Evolutionary conservation across 2,113 vertebrate species (phyloP), one percentile per base, ranked within the genome.

Genomic region (Crypturellus undulatus): DNA sequence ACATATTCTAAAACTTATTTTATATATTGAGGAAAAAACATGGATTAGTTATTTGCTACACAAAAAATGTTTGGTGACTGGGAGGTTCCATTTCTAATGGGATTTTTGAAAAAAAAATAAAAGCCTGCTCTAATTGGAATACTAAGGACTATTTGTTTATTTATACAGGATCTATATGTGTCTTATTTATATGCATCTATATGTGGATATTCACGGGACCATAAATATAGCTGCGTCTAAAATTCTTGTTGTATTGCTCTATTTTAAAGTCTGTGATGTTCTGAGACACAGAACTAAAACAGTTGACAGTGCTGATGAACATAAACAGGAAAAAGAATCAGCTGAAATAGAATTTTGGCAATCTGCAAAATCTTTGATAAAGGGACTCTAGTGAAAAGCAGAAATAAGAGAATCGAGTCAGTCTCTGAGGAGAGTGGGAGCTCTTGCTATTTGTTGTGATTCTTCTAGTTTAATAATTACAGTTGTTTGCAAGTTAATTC

Each of bases 381-480:
- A 36, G n/a, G 58, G 40, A 68, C 70, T 30, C 62, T 65, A 69
- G n/a, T 24, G 51, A 83, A 82, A 95, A 80, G 6, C 59, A 71
- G 7, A 80, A 75, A 60, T 85, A 77, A 78, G 84, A 76, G 88
- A 88, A 60, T 49, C 60, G 22, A 42, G 42, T 12, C 0, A 8
- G 62, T 92, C 69, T 38, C 30, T 73, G 13, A 45, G 60, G 52
- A 88, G 65, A 52, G 49, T 69, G 69, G 52, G 76, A 82, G 58
- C 63, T 89, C 58, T 90, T 89, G 49, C 43, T 72, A 21, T 92
- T 94, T 93, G 69, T 90, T 92, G 56, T 92, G 58, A 88, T 78
- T 91, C 34, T 26, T 94, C 77, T 94, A 79, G 38, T 86, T 88
- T 90, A 88, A 72, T 90, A 93, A 92, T 93, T 96, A 79, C 65